Base-by-base conservation (phyloP, 2,888 invertebrate genomes). In the Cryptus armator region DNA sequence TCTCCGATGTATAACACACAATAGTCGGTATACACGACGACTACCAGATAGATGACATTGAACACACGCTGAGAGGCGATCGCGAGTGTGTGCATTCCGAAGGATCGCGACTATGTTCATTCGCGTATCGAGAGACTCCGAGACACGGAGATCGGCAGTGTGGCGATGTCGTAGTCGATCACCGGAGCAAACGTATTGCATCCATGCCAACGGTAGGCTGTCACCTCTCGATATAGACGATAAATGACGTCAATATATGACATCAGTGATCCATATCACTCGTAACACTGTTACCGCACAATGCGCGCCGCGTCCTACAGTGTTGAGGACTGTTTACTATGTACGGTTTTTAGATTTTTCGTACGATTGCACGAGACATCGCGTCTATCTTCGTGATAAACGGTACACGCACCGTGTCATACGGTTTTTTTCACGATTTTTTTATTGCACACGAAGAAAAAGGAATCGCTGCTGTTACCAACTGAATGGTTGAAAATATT, bases 221-320 rank as follows among this genome's bases (percentile, higher is more conserved):
- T 92, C 92, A 92, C 91, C 91, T 90, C 92, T 91, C 88, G 92
- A 92, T 91, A 92, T 92, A 92, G 93, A 91, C 91, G 91, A 90
- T 85, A 87, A 75, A 85, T 93, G 92, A 93, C 93, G 92, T 93
- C 92, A 93, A 92, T 83, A 88, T 29, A 92, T 93, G 92, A 92
- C 92, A 93, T 93, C 92, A 93, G 91, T 92, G 93, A 93, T 93
- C 92, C 90, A 91, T 92, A 92, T 93, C 92, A 89, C 86, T 84
- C 87, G 84, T 76, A 56, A 77, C 37, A 59, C 48, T 70, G 67
- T 85, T 85, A 72, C 76, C 59, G 59, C 74, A 78, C 64, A 62
- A 68, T 37, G 1, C 37, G 37, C 37, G 37, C 37, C 37, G 37
- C 37, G 37, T 5, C 37, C 37, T 37, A 7, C 37, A 9, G 37